These are phyloP conservation scores for Polydrusus tereticollis DNA, from an alignment of 2,888 invertebrate species.

Conservation along the genomic window DNA sequence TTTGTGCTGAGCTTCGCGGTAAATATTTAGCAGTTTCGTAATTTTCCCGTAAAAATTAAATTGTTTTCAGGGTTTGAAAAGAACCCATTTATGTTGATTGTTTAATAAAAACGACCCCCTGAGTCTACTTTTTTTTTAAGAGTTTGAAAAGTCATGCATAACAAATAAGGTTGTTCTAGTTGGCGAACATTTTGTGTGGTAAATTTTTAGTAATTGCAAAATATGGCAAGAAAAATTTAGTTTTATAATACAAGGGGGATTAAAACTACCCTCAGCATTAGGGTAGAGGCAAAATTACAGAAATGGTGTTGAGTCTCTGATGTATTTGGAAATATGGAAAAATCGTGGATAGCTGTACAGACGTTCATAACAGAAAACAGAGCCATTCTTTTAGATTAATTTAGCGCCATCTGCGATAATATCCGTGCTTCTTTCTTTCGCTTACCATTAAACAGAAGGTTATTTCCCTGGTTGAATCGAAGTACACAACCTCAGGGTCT, in stretches of 20 bases:
- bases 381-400: too few species aligned
- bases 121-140: neutral
- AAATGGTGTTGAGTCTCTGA: too few species aligned
- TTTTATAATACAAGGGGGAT: neutral
- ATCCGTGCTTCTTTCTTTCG: too few species aligned
- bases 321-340: too few species aligned
- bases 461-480: too few species aligned
- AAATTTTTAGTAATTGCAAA: neutral
- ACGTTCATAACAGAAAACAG: too few species aligned
- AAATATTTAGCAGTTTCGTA: conserved; percentile 40
- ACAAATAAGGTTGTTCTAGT: neutral
- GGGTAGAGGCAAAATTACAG: too few species aligned
- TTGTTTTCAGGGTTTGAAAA: neutral
- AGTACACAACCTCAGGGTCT: too few species aligned
- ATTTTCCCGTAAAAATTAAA: conserved; percentile 44
- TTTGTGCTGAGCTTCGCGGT: conserved; percentile 37
- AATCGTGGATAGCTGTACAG: too few species aligned
- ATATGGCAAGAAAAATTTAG: neutral
- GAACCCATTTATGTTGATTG: neutral
- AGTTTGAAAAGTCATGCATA: neutral
- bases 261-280: too few species aligned
- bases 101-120: neutral
- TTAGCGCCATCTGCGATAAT: too few species aligned
- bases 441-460: too few species aligned
- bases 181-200: neutral